Conservation (phyloP, 2,888 invertebrate genomes). For the Agrotis ipsilon region DNA sequence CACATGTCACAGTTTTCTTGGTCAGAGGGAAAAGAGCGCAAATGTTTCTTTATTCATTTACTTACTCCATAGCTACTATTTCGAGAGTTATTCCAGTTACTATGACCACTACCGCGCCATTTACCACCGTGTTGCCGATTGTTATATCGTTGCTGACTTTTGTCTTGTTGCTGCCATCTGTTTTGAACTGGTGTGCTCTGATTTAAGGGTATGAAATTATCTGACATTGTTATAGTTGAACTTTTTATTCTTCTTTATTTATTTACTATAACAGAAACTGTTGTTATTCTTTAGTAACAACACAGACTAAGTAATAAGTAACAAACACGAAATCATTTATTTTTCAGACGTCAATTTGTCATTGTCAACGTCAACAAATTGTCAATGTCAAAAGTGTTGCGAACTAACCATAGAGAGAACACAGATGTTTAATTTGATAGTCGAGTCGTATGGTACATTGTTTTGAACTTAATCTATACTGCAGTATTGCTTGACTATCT, state of each 20-base stretch:
- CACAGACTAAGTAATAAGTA: no score
- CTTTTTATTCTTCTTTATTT: not conserved
- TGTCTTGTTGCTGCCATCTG: slow-evolving; percentile 78
- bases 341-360: not conserved
- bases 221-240: slow-evolving; percentile 76
- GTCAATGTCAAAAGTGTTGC: no score
- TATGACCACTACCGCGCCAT: slow-evolving; percentile 71
- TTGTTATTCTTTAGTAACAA: no score
- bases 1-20: not conserved
- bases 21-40: not conserved
- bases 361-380: no score
- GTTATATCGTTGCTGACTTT: slow-evolving; percentile 70
- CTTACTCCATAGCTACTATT: slow-evolving; percentile 80
- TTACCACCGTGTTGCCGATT: slow-evolving; percentile 70
- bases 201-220: slow-evolving; percentile 85
- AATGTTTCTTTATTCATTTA: slow-evolving; percentile 24
- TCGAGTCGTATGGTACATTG: no score
- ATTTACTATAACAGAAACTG: not conserved
- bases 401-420: no score
- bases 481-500: no score
- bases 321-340: not conserved
- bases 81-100: slow-evolving; percentile 78
- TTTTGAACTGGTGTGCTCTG: slow-evolving; percentile 85
- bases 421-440: no score
- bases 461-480: no score